Conservation (phyloP, 2,888 invertebrate genomes). For the Dermolepida albohirtum region DNA sequence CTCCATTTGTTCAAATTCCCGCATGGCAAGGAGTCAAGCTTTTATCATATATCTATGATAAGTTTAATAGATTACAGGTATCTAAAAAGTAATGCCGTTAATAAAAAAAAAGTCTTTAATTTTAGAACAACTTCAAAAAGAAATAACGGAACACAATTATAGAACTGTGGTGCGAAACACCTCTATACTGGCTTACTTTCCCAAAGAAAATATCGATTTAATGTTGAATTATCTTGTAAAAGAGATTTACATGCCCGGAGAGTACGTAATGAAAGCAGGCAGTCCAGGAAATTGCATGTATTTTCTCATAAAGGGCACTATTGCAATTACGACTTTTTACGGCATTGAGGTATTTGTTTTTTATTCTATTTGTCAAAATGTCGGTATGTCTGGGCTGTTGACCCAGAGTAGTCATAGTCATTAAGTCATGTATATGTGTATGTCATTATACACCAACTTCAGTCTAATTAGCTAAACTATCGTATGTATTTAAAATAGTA, state of each 20-base stretch:
- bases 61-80: too few species aligned
- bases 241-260: slow-evolving; percentile 36
- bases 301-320: slow-evolving; percentile 32
- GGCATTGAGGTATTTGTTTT: slow-evolving; percentile 28
- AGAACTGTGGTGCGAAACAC: slow-evolving; percentile 17
- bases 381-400: too few species aligned
- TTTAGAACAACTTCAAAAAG: slow-evolving; percentile 26
- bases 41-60: too few species aligned
- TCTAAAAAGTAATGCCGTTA: too few species aligned
- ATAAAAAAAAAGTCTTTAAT: too few species aligned
- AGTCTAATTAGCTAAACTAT: too few species aligned
- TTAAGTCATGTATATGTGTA: too few species aligned
- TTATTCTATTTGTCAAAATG: background rate
- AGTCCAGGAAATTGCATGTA: slow-evolving; percentile 26
- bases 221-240: slow-evolving; percentile 14
- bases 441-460: too few species aligned
- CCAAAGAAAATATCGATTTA: slow-evolving; percentile 13
- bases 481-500: too few species aligned
- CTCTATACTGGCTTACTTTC: slow-evolving; percentile 28
- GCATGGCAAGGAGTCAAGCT: too few species aligned
- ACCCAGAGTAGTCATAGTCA: too few species aligned
- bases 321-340: slow-evolving; percentile 9
- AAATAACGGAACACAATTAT: slow-evolving; percentile 25
- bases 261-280: slow-evolving; percentile 25
- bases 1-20: too few species aligned